A percentile compares a stretch with the other conserved stretches of the same genome.
These are phyloP conservation scores for Ptychodera flava DNA, from an alignment of 35 echinoderm and acorn worm genomes.

Conservation along the genomic window DNA sequence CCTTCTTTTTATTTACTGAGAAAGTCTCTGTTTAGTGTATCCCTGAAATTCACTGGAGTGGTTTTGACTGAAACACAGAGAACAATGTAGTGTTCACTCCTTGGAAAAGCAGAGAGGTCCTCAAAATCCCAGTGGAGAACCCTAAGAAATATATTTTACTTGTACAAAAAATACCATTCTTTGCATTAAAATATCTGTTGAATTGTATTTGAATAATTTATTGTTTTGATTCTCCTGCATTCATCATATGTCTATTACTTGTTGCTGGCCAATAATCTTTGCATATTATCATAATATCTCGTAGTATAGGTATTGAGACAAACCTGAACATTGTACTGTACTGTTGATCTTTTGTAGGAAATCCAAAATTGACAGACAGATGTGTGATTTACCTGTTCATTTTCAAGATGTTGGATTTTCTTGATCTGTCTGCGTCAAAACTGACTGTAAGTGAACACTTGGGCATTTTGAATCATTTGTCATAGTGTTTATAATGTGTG, in stretches of 20 bases:
- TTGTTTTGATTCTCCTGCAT: neutral
- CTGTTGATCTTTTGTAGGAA: no score
- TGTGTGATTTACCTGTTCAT: neutral
- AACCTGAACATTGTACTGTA: no score
- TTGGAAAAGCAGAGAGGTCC: no score
- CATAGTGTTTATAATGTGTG: neutral
- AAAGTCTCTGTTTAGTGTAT: neutral
- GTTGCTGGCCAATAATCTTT: neutral
- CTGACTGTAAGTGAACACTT: neutral
- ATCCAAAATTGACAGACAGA: neutral
- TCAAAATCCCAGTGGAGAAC: no score
- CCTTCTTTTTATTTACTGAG: neutral
- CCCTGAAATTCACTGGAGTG: no score
- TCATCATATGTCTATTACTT: neutral
- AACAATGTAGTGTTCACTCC: no score
- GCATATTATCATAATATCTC: neutral
- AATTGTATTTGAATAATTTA: neutral
- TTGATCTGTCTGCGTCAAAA: neutral
- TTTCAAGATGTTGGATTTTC: neutral
- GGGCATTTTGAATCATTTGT: neutral
- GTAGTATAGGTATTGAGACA: no score
- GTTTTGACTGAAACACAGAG: no score
- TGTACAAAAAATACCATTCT: no score
- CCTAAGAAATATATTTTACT: no score
- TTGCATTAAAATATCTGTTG: neutral